A percentile compares a stretch with the other conserved stretches of the same genome.
Evolutionary conservation across 2,113 vertebrate genomes (phyloP).

Genomic region (Mus spicilegus): DNA sequence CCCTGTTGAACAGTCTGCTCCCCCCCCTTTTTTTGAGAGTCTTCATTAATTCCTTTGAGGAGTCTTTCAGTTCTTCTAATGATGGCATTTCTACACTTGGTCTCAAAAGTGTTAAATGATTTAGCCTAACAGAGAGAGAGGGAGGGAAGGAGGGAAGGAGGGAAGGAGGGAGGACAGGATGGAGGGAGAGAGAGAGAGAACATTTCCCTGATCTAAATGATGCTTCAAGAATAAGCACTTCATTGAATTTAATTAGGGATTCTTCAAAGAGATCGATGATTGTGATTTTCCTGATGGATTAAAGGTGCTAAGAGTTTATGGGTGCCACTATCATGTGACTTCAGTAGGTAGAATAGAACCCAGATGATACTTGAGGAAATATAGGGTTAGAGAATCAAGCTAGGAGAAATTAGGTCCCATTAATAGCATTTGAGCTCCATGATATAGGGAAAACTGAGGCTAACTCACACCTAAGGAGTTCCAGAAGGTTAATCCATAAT

Average conservation of each 20-base stretch:
- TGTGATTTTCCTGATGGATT: neutral
- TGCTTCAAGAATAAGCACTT: neutral
- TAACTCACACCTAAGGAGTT: neutral
- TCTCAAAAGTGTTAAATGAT: neutral
- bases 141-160: neutral
- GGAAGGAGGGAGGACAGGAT: too few species aligned
- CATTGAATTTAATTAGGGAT: neutral
- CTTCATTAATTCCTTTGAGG: neutral
- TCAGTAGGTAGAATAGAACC: neutral
- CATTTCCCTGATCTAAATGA: neutral
- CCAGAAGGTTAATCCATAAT: neutral
- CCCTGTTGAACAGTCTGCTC: neutral
- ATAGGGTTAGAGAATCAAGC: neutral
- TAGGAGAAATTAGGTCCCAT: neutral
- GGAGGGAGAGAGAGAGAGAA: neutral
- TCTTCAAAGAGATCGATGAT: neutral
- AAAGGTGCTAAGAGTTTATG: neutral
- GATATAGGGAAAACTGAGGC: neutral
- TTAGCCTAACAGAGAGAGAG: neutral
- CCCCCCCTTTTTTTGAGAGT: neutral
- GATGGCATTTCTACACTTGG: neutral
- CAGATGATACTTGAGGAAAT: neutral
- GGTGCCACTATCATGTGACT: neutral
- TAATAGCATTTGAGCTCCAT: neutral
- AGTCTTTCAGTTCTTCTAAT: neutral